Conservation (phyloP, 2,113 vertebrate species). For the Grus americana region DNA sequence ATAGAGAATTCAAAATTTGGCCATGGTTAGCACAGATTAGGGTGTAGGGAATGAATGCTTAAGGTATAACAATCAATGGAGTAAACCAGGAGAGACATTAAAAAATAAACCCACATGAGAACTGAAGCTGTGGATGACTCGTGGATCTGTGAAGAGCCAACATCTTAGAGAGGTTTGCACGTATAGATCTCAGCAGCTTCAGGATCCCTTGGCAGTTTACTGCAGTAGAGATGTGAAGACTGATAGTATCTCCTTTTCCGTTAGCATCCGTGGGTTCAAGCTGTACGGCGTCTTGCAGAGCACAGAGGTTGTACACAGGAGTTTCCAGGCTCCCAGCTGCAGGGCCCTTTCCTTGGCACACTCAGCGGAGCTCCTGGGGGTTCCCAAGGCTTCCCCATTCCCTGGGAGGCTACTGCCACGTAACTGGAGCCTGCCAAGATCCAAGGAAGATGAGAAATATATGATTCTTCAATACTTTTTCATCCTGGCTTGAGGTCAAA, state of each 20-base stretch:
- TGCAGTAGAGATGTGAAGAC: not conserved
- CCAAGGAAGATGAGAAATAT: not conserved
- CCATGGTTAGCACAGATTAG: not conserved
- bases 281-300: not conserved
- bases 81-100: not conserved
- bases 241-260: not conserved
- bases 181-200: not conserved
- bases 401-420: not conserved
- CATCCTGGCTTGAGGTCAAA: not conserved
- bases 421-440: not conserved
- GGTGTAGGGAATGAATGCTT: not conserved
- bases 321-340: not conserved
- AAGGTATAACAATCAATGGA: not conserved
- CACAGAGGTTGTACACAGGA: rapidly evolving
- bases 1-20: not conserved
- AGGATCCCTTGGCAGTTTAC: not conserved
- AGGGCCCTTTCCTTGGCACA: not conserved
- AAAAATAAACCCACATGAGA: not conserved
- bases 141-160: not conserved
- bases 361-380: not conserved
- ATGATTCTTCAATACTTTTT: not conserved
- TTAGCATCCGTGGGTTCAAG: not conserved
- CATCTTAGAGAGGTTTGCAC: not conserved
- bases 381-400: not conserved
- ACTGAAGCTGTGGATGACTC: not conserved